Evolutionary conservation across 2,888 invertebrate species (phyloP), one percentile per base, ranked within the genome.

Genomic region (Lasioglossum lativentre): DNA sequence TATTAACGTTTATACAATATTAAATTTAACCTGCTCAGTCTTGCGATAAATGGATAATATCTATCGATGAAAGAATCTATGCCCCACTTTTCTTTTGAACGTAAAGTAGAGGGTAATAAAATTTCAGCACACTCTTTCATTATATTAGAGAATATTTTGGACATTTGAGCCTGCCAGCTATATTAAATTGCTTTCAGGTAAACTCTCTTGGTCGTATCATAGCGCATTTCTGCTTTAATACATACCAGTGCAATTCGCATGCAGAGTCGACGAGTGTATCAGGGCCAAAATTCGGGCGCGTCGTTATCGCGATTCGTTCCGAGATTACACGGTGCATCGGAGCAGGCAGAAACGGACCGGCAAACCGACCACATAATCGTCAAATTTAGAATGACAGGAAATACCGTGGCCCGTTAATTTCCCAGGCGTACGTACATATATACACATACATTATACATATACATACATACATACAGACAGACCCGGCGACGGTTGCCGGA

Each of bases 331-430:
- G 63, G 63, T 63, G 34, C 34, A 34, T 38, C 23, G 23, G 38
- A 14, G 4, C 66, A 2, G 16, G 34, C 34, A n/a, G 63, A n/a
- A 34, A 38, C 45, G 63, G 42, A 19, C 27, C 70, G 34, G 42
- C 70, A 12, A 40, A 63, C 38, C 10, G 27, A 45, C 47, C 38
- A 27, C 19, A 66, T 72, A 72, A 47, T 71, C 38, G 73, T 52
- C 12, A 52, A 68, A 68, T 82, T 73, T 42, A 2, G 42, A 73
- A 42, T 16, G 52, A 68, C 63, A 16, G 78, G 45, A 66, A 72
- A 63, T 30, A 72, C 6, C 71, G 45, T n/a, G n/a, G 30, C 23
- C 19, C 68, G 68, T 68, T 79, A 82, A 82, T 82, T 79, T 68
- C 30, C 66, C 66, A 40, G 73, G 47, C 52, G 59, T 16, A 30